Conservation (phyloP, 53 echinoderm and acorn worm species). For the Actinopyga echinites region DNA sequence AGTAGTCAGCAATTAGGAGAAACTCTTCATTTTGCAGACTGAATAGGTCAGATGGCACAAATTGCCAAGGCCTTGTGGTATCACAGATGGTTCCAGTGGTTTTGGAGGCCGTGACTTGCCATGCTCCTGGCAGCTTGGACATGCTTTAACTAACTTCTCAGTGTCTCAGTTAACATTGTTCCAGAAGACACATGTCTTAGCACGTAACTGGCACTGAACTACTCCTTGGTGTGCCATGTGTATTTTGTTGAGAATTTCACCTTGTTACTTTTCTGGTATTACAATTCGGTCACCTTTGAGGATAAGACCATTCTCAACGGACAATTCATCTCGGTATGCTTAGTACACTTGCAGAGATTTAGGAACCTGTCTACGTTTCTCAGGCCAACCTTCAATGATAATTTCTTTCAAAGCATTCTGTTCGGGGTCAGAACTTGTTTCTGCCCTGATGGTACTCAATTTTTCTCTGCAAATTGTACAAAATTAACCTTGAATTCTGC, state of each 20-base stretch:
- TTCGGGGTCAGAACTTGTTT: slow-evolving; percentile 52
- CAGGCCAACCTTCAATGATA: slow-evolving; percentile 45
- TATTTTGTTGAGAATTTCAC: slow-evolving; percentile 32
- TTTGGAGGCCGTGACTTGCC: slow-evolving; percentile 44
- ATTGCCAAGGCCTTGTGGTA: slow-evolving; percentile 69
- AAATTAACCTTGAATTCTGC: background rate
- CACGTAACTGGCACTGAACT: slow-evolving; percentile 54
- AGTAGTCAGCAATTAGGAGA: slow-evolving; percentile 62
- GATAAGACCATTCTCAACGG: slow-evolving; percentile 43
- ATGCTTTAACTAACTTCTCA: slow-evolving; percentile 49
- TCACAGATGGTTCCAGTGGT: slow-evolving; percentile 40
- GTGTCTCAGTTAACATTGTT: slow-evolving; percentile 61
- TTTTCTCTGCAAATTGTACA: slow-evolving; percentile 18
- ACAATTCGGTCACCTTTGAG: slow-evolving; percentile 50
- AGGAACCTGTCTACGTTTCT: slow-evolving; percentile 37
- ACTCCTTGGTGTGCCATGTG: slow-evolving; percentile 55
- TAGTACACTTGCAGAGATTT: slow-evolving; percentile 41
- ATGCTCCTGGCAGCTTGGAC: slow-evolving; percentile 49
- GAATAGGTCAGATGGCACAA: slow-evolving; percentile 60
- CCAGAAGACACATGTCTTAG: slow-evolving; percentile 45
- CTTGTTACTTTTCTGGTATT: slow-evolving; percentile 10
- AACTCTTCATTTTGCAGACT: slow-evolving; percentile 49
- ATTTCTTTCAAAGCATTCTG: slow-evolving; percentile 22
- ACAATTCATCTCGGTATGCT: slow-evolving; percentile 49
- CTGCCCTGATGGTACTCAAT: slow-evolving; percentile 10